These are phyloP conservation scores for Clytia hemisphaerica DNA, from an alignment of 30 jellyfish, hydroid and myxozoan genomes.

Conservation along the genomic window DNA sequence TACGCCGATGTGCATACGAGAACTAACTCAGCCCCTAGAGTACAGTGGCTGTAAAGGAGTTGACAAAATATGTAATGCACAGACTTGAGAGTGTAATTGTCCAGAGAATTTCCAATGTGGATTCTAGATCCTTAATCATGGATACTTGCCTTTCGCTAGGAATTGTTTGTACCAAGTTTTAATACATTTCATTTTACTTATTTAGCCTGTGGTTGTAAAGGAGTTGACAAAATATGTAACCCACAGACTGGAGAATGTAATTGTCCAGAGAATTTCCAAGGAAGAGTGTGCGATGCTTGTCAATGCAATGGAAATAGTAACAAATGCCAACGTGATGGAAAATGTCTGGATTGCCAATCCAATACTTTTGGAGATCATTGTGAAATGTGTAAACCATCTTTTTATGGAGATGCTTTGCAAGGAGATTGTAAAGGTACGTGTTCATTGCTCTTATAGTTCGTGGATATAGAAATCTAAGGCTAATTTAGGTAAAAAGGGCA, in stretches of 20 bases:
- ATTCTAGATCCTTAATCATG: no score
- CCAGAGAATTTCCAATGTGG: constrained; percentile 73
- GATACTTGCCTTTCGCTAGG: no score
- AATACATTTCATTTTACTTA: no score
- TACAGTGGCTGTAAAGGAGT: constrained; percentile 83
- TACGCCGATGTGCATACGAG: no score
- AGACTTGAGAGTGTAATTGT: constrained; percentile 65
- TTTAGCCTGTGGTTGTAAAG: constrained; percentile 84
- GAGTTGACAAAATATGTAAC: constrained; percentile 60
- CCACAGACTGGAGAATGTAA: constrained; percentile 61
- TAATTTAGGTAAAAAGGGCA: no score
- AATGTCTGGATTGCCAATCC: constrained; percentile 54
- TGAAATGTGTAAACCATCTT: constrained; percentile 55
- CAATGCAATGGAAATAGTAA: constrained; percentile 72
- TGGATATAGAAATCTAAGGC: no score
- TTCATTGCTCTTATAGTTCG: no score
- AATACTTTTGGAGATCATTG: constrained; percentile 64
- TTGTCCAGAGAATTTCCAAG: constrained; percentile 77
- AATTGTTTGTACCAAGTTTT: no score
- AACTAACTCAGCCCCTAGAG: no score
- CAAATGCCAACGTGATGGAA: constrained; percentile 59
- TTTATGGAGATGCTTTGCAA: constrained; percentile 52
- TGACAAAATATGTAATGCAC: constrained; percentile 53
- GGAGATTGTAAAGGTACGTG: constrained; percentile 59
- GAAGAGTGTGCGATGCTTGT: constrained; percentile 70